These are phyloP conservation scores for Apteryx mantelli DNA, from an alignment of 2,113 vertebrate genomes.

Conservation along the genomic window DNA sequence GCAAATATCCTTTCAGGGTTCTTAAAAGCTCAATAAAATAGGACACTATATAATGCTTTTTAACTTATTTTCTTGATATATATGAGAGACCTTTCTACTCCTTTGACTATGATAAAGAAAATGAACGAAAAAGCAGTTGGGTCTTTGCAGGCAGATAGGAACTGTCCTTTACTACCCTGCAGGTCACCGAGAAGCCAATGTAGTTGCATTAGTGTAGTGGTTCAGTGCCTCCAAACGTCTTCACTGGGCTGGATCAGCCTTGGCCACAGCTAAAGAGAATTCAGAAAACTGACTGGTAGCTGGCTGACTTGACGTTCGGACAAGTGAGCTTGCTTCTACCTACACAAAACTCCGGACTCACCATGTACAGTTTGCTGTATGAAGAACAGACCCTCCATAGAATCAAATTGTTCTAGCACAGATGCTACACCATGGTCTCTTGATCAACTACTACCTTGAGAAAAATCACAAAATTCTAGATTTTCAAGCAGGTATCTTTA, in stretches of 20 bases:
- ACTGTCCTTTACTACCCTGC: not conserved
- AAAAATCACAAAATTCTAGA: not conserved
- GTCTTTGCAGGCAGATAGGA: not conserved
- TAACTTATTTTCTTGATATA: not conserved
- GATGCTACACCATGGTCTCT: not conserved
- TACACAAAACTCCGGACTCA: not conserved
- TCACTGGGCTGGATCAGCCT: not conserved
- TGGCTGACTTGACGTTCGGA: not conserved
- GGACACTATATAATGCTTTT: not conserved
- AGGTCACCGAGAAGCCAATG: not conserved
- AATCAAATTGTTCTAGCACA: not conserved
- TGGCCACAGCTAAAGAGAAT: not conserved
- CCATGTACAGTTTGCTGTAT: not conserved
- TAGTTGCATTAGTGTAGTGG: fast-evolving
- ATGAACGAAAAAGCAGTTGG: not conserved
- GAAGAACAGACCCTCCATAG: not conserved
- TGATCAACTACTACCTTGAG: not conserved
- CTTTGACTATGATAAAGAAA: not conserved
- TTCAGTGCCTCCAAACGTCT: not conserved
- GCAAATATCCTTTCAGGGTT: not conserved
- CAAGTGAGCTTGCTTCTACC: not conserved
- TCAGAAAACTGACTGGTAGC: not conserved
- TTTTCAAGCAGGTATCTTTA: not conserved
- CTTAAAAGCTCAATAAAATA: not conserved
- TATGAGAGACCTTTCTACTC: not conserved